Percentiles rank a stretch among this genome's conserved stretches.
Evolutionary conservation across 2,797 vertebrate genomes (phyloP).

Genomic region (Coilia nasus): DNA sequence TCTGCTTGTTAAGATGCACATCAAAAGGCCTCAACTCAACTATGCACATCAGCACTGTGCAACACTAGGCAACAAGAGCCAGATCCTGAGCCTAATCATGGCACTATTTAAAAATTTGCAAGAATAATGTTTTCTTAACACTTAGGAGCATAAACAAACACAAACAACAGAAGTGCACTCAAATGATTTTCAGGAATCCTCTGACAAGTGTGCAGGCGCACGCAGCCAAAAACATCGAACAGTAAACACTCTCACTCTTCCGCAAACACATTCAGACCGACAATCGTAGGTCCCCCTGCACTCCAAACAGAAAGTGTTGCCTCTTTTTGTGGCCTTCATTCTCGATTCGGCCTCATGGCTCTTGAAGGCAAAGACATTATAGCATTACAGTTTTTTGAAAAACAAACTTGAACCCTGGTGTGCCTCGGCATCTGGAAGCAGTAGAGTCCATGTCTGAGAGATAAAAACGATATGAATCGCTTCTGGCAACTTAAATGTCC

Average conservation of each 20-base stretch:
- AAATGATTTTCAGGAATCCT: conserved; percentile 51
- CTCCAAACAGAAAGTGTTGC: conserved; percentile 19
- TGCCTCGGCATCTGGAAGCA: conserved; percentile 79
- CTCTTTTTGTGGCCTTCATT: conserved; percentile 32
- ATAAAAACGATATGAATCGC: conserved; percentile 80
- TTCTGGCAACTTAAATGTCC: conserved; percentile 78
- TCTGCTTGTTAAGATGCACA: no score
- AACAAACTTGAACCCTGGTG: conserved; percentile 72
- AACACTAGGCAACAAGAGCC: conserved; percentile 34
- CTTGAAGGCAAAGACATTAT: conserved; percentile 73
- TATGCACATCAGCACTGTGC: conserved; percentile 27
- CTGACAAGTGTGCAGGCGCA: conserved; percentile 34
- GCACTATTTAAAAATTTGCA: conserved; percentile 40
- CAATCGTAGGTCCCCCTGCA: not conserved
- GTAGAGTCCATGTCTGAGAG: conserved; percentile 77
- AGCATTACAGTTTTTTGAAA: conserved; percentile 68
- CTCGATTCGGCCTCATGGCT: conserved; percentile 42
- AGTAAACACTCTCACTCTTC: conserved; percentile 26
- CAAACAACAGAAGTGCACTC: conserved; percentile 51
- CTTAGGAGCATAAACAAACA: conserved; percentile 58
- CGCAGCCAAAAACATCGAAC: conserved; percentile 43
- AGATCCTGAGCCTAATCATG: conserved; percentile 46
- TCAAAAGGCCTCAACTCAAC: conserved; percentile 1
- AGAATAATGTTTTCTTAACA: conserved; percentile 52
- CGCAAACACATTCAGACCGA: conserved; percentile 22